These are phyloP conservation scores for Pica pica DNA, from an alignment of 2,113 vertebrate species.

Conservation along the genomic window DNA sequence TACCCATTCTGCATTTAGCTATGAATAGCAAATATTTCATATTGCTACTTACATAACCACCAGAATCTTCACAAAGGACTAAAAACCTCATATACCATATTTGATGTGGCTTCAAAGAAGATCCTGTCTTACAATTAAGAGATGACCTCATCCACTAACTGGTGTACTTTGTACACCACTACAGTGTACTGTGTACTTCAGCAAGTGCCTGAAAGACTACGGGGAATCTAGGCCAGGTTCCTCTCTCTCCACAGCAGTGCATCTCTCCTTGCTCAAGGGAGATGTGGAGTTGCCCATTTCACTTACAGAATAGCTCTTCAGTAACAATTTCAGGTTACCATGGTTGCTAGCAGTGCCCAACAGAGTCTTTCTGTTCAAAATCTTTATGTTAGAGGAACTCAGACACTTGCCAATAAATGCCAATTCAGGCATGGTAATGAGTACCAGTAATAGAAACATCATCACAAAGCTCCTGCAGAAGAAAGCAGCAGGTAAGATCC, in stretches of 20 bases:
- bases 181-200: background rate
- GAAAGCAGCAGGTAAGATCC: background rate
- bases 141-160: background rate
- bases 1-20: background rate
- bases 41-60: background rate
- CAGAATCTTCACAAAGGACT: background rate
- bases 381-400: background rate
- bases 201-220: background rate
- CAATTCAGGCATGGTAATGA: background rate
- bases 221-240: background rate
- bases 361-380: background rate
- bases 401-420: background rate
- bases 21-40: background rate
- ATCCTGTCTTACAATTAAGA: background rate
- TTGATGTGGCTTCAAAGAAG: background rate
- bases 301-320: background rate
- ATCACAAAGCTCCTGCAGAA: background rate
- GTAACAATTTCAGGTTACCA: background rate
- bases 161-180: background rate
- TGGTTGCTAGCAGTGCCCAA: background rate
- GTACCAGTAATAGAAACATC: background rate
- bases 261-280: background rate
- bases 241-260: background rate
- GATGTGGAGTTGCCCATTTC: background rate
- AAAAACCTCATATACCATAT: background rate